These are phyloP conservation scores for Deroptyus accipitrinus DNA, from an alignment of 2,113 vertebrate species.

Conservation along the genomic window DNA sequence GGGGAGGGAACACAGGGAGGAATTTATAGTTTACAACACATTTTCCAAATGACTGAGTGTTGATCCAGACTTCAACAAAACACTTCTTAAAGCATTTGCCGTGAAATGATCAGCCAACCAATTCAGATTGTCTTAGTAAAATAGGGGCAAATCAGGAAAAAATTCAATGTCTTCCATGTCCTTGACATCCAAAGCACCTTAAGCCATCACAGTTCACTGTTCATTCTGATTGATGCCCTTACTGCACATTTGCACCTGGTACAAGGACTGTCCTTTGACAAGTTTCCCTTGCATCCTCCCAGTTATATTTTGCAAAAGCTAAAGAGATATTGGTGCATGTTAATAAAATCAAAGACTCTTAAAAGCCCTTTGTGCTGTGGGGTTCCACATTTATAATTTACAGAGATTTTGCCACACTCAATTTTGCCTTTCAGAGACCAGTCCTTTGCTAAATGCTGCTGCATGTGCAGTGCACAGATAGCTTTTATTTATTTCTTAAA, in stretches of 20 bases:
- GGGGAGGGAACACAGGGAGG: background rate
- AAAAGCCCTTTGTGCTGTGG: background rate
- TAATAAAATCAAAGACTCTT: background rate
- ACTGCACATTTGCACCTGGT: background rate
- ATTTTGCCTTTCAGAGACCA: background rate
- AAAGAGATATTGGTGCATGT: background rate
- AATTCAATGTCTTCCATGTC: background rate
- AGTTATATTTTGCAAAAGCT: background rate
- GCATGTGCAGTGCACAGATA: conserved; percentile 1
- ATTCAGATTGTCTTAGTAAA: background rate
- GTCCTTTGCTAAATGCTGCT: background rate
- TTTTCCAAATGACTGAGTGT: background rate
- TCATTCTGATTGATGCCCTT: background rate
- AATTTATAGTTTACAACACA: background rate
- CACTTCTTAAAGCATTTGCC: background rate
- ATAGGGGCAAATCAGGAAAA: background rate
- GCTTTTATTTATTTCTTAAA: conserved; percentile 40
- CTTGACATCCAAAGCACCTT: background rate
- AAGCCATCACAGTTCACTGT: accelerated
- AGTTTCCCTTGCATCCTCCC: background rate
- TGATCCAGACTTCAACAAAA: background rate
- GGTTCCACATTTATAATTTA: background rate
- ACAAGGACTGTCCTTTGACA: background rate
- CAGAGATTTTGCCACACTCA: background rate
- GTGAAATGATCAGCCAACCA: background rate